A percentile compares a stretch with the other conserved stretches of the same genome.
phyloP scores from a whole-genome alignment of 2,888 invertebrate genomes.

The Netelia virgata region DNA sequence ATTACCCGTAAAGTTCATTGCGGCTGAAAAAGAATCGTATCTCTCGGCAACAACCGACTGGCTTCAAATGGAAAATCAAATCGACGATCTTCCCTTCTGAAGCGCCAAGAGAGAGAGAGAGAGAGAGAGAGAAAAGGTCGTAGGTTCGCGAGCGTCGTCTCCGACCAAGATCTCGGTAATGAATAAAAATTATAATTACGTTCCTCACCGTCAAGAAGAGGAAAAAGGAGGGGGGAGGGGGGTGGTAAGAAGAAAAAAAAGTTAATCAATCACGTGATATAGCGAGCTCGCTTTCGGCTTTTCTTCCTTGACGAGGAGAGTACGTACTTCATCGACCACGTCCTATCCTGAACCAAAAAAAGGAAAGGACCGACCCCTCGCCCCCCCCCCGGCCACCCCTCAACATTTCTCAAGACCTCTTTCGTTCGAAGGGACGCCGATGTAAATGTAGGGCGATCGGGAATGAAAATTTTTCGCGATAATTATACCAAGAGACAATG shows the following conservation, averaged over 20 bases:
- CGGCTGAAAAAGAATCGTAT: conserved; percentile 82
- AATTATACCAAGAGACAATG: conserved; percentile 34
- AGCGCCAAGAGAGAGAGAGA: conserved; percentile 57
- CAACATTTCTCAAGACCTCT: conserved; percentile 58
- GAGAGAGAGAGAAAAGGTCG: conserved; percentile 74
- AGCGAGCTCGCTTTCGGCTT: conserved; percentile 61
- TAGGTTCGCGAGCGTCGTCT: conserved; percentile 53
- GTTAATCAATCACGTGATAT: conserved; percentile 84
- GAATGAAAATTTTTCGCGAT: conserved; percentile 58
- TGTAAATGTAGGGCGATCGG: conserved; percentile 61
- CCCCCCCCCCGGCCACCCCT: conserved; percentile 51
- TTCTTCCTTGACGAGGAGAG: conserved; percentile 53
- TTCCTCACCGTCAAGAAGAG: conserved; percentile 79
- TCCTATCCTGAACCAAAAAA: conserved; percentile 55
- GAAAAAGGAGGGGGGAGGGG: conserved; percentile 67
- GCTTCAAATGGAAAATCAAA: conserved; percentile 82
- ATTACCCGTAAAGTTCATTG: conserved; percentile 76
- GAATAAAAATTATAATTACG: conserved; percentile 85
- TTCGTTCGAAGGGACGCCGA: conserved; percentile 57
- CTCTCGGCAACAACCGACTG: conserved; percentile 83
- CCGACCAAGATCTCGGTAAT: conserved; percentile 78
- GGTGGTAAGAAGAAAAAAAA: conserved; percentile 77
- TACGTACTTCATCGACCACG: conserved; percentile 58
- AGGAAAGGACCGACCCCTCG: conserved; percentile 40
- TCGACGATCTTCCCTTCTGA: conserved; percentile 72